Evolutionary conservation across 2,113 vertebrate genomes (phyloP), one percentile per base, ranked within the genome.

Genomic region (Dermatemys mawii): DNA sequence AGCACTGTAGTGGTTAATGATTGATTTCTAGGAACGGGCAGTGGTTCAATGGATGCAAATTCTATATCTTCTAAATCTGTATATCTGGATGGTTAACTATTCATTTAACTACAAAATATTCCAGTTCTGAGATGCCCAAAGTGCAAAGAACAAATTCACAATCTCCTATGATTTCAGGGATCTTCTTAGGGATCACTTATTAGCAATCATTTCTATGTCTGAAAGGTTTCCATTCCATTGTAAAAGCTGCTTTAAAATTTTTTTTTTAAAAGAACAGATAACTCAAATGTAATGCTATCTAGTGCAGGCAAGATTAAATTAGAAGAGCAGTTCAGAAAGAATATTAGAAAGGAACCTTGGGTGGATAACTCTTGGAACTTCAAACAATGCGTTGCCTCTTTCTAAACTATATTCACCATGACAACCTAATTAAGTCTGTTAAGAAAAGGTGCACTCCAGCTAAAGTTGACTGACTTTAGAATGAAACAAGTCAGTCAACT

Each of bases 1-100:
- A n/a, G n/a, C n/a, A n/a, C 90, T 82, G 14, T 73, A 79, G 26
- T 50, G 41, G n/a, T 63, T 0, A 1, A 51, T 49, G 2, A 10
- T 22, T 83, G 83, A 87, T 83, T 91, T 94, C 38, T 78, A 88
- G 80, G 90, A 83, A 21, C 67, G 79, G 55, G 14, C 29, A 76
- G 63, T 86, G 32, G 89, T 92, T 83, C 81, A 46, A 13, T 9
- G 44, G 35, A 63, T 90, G 6, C 48, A 73, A 78, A 84, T 6
- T 0, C 0, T 29, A 5, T 86, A 44, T 32, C 38, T 95, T 57
- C n/a, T 78, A 0, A 83, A 32, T 4, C 38, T 44, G 4, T 11
- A n/a, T n/a, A n/a, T n/a, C n/a, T n/a, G n/a, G n/a, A n/a, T n/a
- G n/a, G n/a, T n/a, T n/a, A n/a, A n/a, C n/a, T n/a, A n/a, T n/a